Evolutionary conservation across 64 coral and sea anemone genomes (phyloP).

Genomic region (Trachythela sp.): DNA sequence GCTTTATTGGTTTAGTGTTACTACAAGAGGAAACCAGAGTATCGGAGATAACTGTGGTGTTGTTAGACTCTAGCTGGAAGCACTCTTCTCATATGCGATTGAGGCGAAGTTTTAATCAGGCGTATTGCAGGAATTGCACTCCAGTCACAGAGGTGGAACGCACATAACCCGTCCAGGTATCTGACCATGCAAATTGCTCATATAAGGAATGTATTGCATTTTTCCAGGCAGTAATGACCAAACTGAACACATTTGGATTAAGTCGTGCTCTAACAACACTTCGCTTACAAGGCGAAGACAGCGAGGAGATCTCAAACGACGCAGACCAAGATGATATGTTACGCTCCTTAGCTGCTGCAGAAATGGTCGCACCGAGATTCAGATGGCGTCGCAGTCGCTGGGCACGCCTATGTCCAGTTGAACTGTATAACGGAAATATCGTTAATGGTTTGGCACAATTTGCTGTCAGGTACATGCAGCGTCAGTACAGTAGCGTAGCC

Average conservation of each 20-base stretch:
- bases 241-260: slow-evolving; percentile 84
- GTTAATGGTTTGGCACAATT: slow-evolving; percentile 55
- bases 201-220: too few relatives aligned
- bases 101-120: too few relatives aligned
- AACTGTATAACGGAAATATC: slow-evolving; percentile 74
- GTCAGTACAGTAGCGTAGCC: neutral
- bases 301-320: slow-evolving; percentile 83
- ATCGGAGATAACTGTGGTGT: too few relatives aligned
- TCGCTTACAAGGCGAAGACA: slow-evolving; percentile 77
- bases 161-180: too few relatives aligned
- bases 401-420: slow-evolving; percentile 73
- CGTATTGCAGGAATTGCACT: too few relatives aligned
- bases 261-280: slow-evolving; percentile 74
- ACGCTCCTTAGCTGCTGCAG: slow-evolving; percentile 72
- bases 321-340: slow-evolving; percentile 81
- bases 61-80: too few relatives aligned
- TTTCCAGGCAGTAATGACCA: slow-evolving; percentile 74
- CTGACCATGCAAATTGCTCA: neutral
- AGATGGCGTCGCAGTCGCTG: slow-evolving; percentile 88
- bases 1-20: too few relatives aligned
- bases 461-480: slow-evolving; percentile 68
- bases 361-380: slow-evolving; percentile 88
- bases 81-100: too few relatives aligned
- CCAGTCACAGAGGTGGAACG: neutral
- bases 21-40: too few relatives aligned